Evolutionary conservation across 2,113 vertebrate genomes (phyloP).

Genomic region (Misgurnus mizolepis): DNA sequence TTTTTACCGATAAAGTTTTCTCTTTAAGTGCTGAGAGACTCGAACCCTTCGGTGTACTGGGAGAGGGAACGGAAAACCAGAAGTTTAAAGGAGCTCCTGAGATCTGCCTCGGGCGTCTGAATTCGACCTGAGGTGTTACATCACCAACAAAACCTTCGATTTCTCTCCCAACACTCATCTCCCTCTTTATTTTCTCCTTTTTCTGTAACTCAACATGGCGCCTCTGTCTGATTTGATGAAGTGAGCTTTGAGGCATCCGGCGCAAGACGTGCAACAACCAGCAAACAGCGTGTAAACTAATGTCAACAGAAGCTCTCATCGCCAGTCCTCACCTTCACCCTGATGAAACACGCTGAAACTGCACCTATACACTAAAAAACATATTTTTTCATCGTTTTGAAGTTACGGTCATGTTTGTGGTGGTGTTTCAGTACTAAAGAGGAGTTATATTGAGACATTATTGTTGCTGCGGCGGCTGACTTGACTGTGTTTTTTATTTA

Average conservation of each 20-base stretch:
- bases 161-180: constrained; percentile 48
- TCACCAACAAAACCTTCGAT: constrained; percentile 54
- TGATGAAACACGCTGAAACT: constrained; percentile 77
- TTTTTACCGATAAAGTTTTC: constrained; percentile 41
- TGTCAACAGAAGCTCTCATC: constrained; percentile 74
- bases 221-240: constrained; percentile 73
- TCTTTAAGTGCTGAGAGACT: constrained; percentile 39
- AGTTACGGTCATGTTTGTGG: constrained; percentile 22
- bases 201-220: constrained; percentile 69
- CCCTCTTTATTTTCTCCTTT: constrained; percentile 43
- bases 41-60: constrained; percentile 33
- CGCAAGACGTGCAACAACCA: constrained; percentile 63
- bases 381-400: constrained; percentile 37
- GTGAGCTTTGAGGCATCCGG: constrained; percentile 68
- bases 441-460: constrained; percentile 40
- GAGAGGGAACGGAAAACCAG: constrained; percentile 55
- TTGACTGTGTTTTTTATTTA: constrained; percentile 21
- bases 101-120: constrained; percentile 51
- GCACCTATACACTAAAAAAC: constrained; percentile 67
- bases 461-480: background rate
- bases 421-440: constrained; percentile 26
- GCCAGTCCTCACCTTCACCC: constrained; percentile 62
- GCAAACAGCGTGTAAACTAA: constrained; percentile 76
- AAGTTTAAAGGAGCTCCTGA: constrained; percentile 45
- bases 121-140: constrained; percentile 53